These are phyloP conservation scores for Streptopelia turtur DNA, from an alignment of 2,797 vertebrate species.

Conservation along the genomic window DNA sequence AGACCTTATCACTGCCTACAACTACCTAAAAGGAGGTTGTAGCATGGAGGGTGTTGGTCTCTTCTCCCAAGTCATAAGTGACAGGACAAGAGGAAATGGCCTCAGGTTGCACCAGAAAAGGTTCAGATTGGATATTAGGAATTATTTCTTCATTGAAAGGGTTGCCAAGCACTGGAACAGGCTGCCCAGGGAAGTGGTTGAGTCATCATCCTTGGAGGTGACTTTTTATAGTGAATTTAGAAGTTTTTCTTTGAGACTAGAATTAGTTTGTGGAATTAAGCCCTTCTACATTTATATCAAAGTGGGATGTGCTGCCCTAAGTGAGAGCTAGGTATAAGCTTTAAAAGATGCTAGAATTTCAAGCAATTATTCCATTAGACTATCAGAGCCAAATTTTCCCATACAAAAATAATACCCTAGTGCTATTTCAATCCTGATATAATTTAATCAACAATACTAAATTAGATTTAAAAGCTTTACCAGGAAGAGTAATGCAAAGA, in stretches of 20 bases:
- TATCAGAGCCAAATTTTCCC: not conserved
- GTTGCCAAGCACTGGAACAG: too few species aligned
- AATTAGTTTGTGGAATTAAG: not conserved
- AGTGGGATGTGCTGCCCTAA: not conserved
- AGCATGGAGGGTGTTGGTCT: too few species aligned
- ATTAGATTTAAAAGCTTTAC: not conserved
- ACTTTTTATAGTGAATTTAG: not conserved
- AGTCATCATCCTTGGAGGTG: too few species aligned
- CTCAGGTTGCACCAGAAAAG: too few species aligned
- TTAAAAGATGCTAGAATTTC: not conserved
- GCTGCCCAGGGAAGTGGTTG: too few species aligned
- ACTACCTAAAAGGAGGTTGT: too few species aligned
- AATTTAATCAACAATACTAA: not conserved
- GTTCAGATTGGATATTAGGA: too few species aligned
- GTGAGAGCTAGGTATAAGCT: not conserved
- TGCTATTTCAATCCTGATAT: not conserved
- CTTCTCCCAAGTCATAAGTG: too few species aligned
- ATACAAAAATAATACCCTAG: not conserved
- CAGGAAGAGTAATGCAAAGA: not conserved
- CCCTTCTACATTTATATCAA: not conserved
- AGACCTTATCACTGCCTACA: too few species aligned
- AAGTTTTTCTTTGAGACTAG: not conserved
- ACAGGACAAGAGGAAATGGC: too few species aligned
- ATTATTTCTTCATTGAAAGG: too few species aligned
- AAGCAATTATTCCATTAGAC: not conserved